Percentiles rank a stretch among this genome's conserved stretches.
Evolutionary conservation across 2,113 vertebrate species (phyloP).

Genomic region (Pica pica): DNA sequence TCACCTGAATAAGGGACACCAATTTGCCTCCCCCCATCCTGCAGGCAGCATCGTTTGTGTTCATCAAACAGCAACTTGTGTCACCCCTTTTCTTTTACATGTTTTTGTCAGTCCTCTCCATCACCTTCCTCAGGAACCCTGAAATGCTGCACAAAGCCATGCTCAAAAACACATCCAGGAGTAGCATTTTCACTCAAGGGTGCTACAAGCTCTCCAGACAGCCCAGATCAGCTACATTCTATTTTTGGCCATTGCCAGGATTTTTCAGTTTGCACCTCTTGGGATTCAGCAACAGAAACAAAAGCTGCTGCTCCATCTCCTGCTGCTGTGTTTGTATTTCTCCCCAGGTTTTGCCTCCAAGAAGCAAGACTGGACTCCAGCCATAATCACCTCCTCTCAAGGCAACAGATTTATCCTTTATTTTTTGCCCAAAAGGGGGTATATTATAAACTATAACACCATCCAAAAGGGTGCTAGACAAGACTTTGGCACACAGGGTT

Average conservation of each 20-base stretch:
- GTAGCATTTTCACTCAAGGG: not conserved
- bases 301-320: not conserved
- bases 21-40: not conserved
- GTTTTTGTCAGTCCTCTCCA: not conserved
- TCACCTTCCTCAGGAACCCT: not conserved
- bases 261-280: not conserved
- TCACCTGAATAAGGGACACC: not conserved
- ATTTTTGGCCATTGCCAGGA: not conserved
- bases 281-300: not conserved
- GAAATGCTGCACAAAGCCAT: not conserved
- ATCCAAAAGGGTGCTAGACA: not conserved
- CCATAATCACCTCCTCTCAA: not conserved
- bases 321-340: not conserved
- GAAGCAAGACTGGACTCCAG: not conserved
- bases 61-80: not conserved
- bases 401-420: not conserved
- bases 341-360: not conserved
- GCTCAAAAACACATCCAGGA: not conserved
- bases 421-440: not conserved
- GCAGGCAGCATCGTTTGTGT: fast-evolving
- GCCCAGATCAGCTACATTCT: not conserved
- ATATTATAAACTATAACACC: not conserved
- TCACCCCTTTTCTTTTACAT: not conserved
- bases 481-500: not conserved
- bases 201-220: not conserved